phyloP scores from a whole-genome alignment of 2,888 invertebrate genomes.

The Archaeoteleia sp. region DNA sequence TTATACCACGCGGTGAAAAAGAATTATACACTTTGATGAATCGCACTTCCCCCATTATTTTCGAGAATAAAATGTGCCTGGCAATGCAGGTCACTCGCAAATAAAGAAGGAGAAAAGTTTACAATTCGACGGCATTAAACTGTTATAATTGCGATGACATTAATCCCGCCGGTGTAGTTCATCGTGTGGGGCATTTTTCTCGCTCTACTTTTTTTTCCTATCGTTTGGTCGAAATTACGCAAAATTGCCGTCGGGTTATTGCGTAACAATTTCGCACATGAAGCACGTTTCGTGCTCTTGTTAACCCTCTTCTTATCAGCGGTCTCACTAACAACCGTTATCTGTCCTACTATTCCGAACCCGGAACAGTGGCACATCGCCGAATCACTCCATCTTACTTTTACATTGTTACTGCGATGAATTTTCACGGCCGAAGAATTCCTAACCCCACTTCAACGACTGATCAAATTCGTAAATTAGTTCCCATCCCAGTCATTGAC shows the following conservation, averaged over 20 bases:
- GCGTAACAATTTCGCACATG: conserved; percentile 23
- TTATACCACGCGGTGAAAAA: too few species aligned
- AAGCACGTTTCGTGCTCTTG: conserved; percentile 32
- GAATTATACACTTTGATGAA: too few species aligned
- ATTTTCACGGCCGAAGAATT: too few species aligned
- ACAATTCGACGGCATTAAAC: conserved; percentile 1
- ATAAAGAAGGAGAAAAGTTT: too few species aligned
- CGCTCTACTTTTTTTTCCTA: conserved; percentile 11
- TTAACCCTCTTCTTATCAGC: conserved; percentile 48
- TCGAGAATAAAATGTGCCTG: too few species aligned
- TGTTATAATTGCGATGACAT: conserved; percentile 5
- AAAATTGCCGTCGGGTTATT: conserved; percentile 28
- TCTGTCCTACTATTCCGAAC: conserved; percentile 54
- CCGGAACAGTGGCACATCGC: conserved; percentile 48
- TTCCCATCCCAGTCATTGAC: too few species aligned
- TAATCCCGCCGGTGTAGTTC: conserved; percentile 1
- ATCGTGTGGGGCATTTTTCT: conserved; percentile 9
- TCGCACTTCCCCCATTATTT: background rate
- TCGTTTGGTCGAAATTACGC: conserved; percentile 25
- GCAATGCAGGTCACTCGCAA: too few species aligned
- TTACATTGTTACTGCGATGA: too few species aligned
- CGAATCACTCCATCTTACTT: conserved; percentile 47
- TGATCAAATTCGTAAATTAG: too few species aligned
- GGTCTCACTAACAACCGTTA: conserved; percentile 40
- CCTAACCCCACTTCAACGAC: too few species aligned